Conservation (phyloP, 1,140 invertebrate genomes). For the Tetraneura akinire region DNA sequence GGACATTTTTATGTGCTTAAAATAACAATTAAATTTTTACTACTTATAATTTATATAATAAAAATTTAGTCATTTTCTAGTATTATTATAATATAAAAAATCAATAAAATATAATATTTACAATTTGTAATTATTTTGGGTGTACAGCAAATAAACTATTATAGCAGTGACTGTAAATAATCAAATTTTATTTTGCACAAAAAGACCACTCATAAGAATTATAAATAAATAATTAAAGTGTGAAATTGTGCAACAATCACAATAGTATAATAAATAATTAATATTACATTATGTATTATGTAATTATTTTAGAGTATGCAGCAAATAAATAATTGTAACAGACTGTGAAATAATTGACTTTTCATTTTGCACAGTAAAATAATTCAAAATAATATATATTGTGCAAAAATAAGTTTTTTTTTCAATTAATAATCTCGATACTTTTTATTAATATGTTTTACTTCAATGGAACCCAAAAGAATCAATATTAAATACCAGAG, state of each 20-base stretch:
- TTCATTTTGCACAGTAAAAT: conserved; percentile 32
- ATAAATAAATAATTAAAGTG: conserved; percentile 11
- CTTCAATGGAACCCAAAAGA: conserved; percentile 36
- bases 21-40: no score
- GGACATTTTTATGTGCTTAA: conserved; percentile 21
- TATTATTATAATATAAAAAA: neutral
- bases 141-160: conserved; percentile 20
- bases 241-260: conserved; percentile 35
- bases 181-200: conserved; percentile 30
- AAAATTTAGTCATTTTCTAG: no score
- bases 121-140: conserved; percentile 29
- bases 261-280: neutral
- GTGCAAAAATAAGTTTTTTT: no score
- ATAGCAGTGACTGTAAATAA: conserved; percentile 40
- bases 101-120: no score
- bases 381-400: neutral
- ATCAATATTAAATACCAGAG: neutral
- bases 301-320: conserved; percentile 40
- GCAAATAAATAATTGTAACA: conserved; percentile 12
- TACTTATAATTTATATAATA: no score
- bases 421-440: no score
- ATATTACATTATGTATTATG: no score
- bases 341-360: conserved; percentile 2
- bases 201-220: conserved; percentile 32
- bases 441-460: conserved; percentile 5